Conservation (phyloP, 2,113 vertebrate species). For the Macquaria ambigua region DNA sequence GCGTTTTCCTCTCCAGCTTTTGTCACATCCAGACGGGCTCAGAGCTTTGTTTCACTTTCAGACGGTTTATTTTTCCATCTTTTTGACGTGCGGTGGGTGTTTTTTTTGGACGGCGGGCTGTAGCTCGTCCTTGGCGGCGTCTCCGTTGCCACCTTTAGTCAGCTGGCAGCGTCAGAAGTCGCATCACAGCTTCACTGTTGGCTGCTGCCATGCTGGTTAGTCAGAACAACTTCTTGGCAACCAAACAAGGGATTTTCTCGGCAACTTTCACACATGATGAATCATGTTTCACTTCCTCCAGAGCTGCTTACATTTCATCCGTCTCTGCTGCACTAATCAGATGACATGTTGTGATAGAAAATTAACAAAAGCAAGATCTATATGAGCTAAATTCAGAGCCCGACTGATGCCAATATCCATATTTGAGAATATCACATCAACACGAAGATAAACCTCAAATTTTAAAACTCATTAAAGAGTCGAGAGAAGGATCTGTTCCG, state of each 20-base stretch:
- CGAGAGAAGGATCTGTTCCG: too few relatives aligned
- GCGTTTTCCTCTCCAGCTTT: not conserved
- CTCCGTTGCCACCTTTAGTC: slow-evolving; percentile 24
- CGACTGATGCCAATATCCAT: too few relatives aligned
- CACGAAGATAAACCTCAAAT: not conserved
- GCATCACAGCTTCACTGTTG: slow-evolving; percentile 48
- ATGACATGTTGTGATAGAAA: too few relatives aligned
- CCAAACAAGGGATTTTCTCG: slow-evolving; percentile 55
- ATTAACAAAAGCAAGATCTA: too few relatives aligned
- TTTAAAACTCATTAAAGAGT: not conserved
- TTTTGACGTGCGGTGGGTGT: not conserved
- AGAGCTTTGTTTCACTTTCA: not conserved
- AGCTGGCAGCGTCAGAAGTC: slow-evolving; percentile 53
- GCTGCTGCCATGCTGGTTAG: slow-evolving; percentile 43
- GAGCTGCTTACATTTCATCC: slow-evolving; percentile 34
- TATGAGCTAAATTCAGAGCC: too few relatives aligned
- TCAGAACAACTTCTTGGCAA: slow-evolving; percentile 55
- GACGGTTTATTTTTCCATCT: not conserved
- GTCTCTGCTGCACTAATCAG: not conserved
- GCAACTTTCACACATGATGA: slow-evolving; percentile 62
- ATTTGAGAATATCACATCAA: too few relatives aligned
- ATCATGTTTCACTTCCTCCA: slow-evolving; percentile 54
- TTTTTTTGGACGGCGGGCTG: not conserved
- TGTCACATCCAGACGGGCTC: not conserved
- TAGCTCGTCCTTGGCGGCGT: slow-evolving; percentile 41